phyloP scores from a whole-genome alignment of 2,797 vertebrate genomes.

The Cottoperca gobio region DNA sequence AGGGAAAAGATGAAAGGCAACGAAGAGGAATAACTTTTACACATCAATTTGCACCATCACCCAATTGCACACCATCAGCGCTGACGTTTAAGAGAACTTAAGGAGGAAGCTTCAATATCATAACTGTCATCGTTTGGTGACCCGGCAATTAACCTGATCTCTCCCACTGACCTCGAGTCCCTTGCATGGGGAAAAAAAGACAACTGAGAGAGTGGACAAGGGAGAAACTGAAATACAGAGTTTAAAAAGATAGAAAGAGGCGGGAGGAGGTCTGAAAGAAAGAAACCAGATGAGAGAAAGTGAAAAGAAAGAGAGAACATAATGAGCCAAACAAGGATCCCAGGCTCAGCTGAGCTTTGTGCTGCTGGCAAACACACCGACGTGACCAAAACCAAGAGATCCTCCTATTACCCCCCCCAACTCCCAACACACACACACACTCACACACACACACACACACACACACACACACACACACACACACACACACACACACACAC shows the following conservation, averaged over 20 bases:
- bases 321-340: constrained; percentile 22
- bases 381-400: constrained; percentile 39
- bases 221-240: not conserved
- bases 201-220: too few species aligned
- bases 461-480: constrained; percentile 23
- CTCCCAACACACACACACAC: constrained; percentile 13
- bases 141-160: not conserved
- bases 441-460: constrained; percentile 18
- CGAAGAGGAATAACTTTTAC: too few species aligned
- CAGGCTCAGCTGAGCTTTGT: constrained; percentile 41
- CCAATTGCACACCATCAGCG: too few species aligned
- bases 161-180: not conserved
- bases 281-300: too few species aligned
- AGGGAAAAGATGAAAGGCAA: too few species aligned
- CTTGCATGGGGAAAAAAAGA: too few species aligned
- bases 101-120: too few species aligned
- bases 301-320: constrained; percentile 4
- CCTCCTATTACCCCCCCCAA: constrained; percentile 9
- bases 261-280: not conserved
- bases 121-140: too few species aligned
- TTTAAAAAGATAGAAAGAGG: not conserved
- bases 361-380: constrained; percentile 43
- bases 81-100: too few species aligned
- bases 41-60: too few species aligned
- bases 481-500: too few species aligned